These are phyloP conservation scores for Diaprepes abbreviatus DNA, from an alignment of 2,888 invertebrate genomes.

Conservation along the genomic window DNA sequence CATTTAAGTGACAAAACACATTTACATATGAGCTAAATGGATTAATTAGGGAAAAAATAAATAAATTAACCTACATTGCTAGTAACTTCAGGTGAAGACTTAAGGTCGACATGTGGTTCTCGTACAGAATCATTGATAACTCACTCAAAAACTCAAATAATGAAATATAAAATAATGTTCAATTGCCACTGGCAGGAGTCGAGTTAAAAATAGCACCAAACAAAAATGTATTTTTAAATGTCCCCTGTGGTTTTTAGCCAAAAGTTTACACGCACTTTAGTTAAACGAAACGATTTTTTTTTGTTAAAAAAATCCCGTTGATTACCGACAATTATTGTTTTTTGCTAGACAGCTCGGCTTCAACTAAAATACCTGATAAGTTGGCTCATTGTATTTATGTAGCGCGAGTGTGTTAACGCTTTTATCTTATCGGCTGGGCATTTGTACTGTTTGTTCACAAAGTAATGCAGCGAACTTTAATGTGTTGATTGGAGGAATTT, in stretches of 20 bases:
- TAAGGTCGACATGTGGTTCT: conserved; percentile 47
- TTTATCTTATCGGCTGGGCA: conserved; percentile 43
- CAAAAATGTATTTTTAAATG: conserved; percentile 28
- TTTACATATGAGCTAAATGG: neutral
- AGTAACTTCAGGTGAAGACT: conserved; percentile 46
- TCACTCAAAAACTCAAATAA: conserved; percentile 18
- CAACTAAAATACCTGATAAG: conserved; percentile 44
- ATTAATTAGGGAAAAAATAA: conserved; percentile 21
- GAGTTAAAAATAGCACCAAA: conserved; percentile 37
- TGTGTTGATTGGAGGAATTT: neutral
- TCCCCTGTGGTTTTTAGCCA: conserved; percentile 11
- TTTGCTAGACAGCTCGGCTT: conserved; percentile 44
- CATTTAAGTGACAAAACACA: conserved; percentile 2
- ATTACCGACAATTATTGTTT: conserved; percentile 24
- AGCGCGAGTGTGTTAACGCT: conserved; percentile 24
- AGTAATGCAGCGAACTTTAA: neutral
- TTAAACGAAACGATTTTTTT: neutral
- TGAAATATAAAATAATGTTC: conserved; percentile 17
- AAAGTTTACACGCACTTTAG: conserved; percentile 23
- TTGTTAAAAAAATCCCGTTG: conserved; percentile 1
- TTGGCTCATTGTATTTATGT: conserved; percentile 45
- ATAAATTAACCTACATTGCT: conserved; percentile 46
- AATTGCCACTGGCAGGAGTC: conserved; percentile 37
- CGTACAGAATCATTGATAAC: conserved; percentile 37
- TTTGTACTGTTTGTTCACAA: conserved; percentile 27